Base-by-base conservation (phyloP, 2,113 vertebrate species). In the Phainopepla nitens region DNA sequence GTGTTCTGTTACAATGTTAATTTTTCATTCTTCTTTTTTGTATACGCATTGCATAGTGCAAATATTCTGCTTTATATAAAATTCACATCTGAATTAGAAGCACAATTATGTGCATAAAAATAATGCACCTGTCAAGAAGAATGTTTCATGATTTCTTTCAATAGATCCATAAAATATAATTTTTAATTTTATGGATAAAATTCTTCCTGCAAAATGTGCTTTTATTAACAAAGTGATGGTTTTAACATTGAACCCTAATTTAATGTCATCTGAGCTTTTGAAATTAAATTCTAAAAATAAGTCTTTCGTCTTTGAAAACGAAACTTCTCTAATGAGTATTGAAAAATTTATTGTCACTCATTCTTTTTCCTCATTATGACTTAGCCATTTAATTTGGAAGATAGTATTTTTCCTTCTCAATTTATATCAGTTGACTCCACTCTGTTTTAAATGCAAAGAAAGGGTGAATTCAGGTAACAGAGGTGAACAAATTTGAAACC, bases 231-330 rank as follows among this genome's bases (percentile, higher is more conserved):
- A 80, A 73, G 13, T 54, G 42, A 80, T 45, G 22, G 4, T 81
- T 85, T 82, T 35, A 70, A 54, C 29, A 61, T 24, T 49, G 45
- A 94, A 82, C 41, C 57, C 31, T 79, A 80, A 45, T 49, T 21
- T 35, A 73, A 83, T 36, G 10, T 58, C 10, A 60, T 50, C 29
- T 64, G 29, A 47, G 76, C 51, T 81, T 83, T 78, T 49, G 49
- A 91, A 78, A 82, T 90, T 47, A 13, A 79, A 47, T 82, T 92
- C 47, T 86, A 80, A 93, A 92, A 93, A 69, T 73, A 87, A 31
- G 17, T 81, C 16, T 39, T 82, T 44, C 0, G 0, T 65, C 49
- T 85, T 79, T 69, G 23, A 65, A 87, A 90, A 69, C 1, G 2
- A 79, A 87, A 82, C 25, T 80, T 80, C n/a, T 79, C 25, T 79